phyloP scores from a whole-genome alignment of 2,113 vertebrate species.

The Phycodurus eques region DNA sequence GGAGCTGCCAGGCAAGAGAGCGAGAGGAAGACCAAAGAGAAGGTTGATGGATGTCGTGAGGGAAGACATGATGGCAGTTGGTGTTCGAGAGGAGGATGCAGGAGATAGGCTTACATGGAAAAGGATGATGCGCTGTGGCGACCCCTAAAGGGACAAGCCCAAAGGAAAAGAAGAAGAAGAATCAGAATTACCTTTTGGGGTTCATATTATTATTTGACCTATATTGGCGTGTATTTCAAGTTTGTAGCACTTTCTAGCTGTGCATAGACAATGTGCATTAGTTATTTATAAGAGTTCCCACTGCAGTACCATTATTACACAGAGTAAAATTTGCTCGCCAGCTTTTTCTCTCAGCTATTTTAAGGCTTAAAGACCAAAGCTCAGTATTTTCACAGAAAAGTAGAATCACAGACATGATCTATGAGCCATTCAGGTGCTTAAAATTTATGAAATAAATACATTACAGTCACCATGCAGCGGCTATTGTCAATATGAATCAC shows the following conservation, averaged over 20 bases:
- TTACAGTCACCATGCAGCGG: conserved; percentile 39
- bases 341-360: neutral
- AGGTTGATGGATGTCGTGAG: too few species aligned
- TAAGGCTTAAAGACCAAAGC: neutral
- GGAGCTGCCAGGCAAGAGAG: too few species aligned
- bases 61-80: too few species aligned
- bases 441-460: conserved; percentile 35
- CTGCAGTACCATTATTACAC: neutral
- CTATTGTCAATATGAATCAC: conserved; percentile 44
- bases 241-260: neutral
- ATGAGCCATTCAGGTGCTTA: conserved; percentile 31
- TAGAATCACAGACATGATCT: conserved; percentile 38
- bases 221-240: neutral
- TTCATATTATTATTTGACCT: neutral
- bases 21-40: too few species aligned
- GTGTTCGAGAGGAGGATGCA: too few species aligned
- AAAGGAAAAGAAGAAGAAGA: too few species aligned
- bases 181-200: neutral
- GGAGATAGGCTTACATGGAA: too few species aligned
- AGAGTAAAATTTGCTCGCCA: neutral
- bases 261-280: neutral
- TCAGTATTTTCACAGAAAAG: conserved; percentile 21
- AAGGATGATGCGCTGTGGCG: too few species aligned
- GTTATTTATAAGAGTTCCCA: neutral
- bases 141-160: too few species aligned